phyloP scores from a whole-genome alignment of 2,113 vertebrate species.

The Microtus oregoni region DNA sequence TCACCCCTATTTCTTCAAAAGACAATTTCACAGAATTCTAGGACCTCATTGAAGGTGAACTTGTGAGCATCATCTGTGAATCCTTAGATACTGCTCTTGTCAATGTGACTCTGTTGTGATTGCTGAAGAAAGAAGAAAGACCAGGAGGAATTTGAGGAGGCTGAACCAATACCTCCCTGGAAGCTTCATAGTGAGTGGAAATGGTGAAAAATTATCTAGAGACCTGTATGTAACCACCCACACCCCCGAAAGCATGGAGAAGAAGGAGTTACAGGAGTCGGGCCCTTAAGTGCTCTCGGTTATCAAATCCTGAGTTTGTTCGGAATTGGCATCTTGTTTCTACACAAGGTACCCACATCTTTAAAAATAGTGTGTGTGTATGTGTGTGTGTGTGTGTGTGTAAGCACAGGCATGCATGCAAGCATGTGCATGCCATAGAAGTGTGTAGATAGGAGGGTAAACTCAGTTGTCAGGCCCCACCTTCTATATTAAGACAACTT shows the following conservation, averaged over 20 bases:
- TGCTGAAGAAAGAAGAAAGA: conserved; percentile 81
- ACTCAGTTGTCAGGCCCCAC: not conserved
- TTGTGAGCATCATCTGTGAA: not conserved
- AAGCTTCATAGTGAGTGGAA: conserved; percentile 94
- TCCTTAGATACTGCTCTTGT: not conserved
- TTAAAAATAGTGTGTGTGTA: not conserved
- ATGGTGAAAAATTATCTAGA: conserved; percentile 92
- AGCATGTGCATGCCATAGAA: not conserved
- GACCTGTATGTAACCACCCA: conserved; percentile 46
- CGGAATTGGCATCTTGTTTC: conserved; percentile 94
- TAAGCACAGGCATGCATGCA: not conserved
- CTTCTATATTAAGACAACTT: not conserved
- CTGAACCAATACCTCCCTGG: conserved; percentile 83
- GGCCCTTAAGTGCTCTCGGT: conserved; percentile 89
- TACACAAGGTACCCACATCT: not conserved
- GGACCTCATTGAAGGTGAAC: not conserved
- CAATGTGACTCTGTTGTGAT: not conserved
- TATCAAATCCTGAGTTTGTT: conserved; percentile 94
- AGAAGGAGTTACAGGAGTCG: conserved; percentile 79
- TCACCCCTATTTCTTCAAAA: not conserved
- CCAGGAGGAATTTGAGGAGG: conserved; percentile 74
- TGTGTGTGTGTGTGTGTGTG: not conserved
- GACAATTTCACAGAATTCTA: not conserved
- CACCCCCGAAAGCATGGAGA: conserved; percentile 72
- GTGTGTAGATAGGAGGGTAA: not conserved